phyloP scores from a whole-genome alignment of 2,888 invertebrate genomes.

The Hyalella azteca region DNA sequence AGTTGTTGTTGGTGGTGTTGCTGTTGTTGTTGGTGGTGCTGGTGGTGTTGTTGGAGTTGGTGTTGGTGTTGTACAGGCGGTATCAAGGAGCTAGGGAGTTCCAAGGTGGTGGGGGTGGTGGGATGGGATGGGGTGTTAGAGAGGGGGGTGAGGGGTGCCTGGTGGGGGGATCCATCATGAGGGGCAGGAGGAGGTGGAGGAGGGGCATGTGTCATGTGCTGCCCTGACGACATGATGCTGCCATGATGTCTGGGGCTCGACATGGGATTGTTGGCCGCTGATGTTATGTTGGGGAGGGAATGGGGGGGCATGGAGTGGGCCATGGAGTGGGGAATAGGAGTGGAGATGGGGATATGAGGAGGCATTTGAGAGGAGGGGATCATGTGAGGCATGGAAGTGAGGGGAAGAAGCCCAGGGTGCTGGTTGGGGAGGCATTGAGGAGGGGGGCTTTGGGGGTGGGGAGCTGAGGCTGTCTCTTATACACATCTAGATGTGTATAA shows the following conservation, averaged over 20 bases:
- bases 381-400: constrained; percentile 40
- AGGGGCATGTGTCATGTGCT: constrained; percentile 12
- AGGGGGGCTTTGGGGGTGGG: constrained; percentile 41
- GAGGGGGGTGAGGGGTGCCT: constrained; percentile 39
- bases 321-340: constrained; percentile 42
- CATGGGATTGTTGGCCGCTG: not conserved
- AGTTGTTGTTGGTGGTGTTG: constrained; percentile 15
- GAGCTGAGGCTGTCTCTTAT: constrained; percentile 33
- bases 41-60: constrained; percentile 28
- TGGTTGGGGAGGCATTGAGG: constrained; percentile 44
- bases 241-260: constrained; percentile 17
- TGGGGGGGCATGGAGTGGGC: constrained; percentile 48
- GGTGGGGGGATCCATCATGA: constrained; percentile 36
- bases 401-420: constrained; percentile 39
- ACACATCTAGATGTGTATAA: too few species aligned
- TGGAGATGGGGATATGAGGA: constrained; percentile 33
- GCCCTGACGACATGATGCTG: constrained; percentile 19
- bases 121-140: constrained; percentile 37
- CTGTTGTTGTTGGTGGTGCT: constrained; percentile 29
- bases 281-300: constrained; percentile 28
- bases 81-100: not conserved
- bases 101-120: constrained; percentile 20
- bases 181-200: constrained; percentile 26
- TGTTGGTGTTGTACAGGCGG: constrained; percentile 29
- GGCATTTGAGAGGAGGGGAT: constrained; percentile 44